These are phyloP conservation scores for Xiphophorus birchmanni DNA, from an alignment of 2,797 vertebrate species.

Conservation along the genomic window DNA sequence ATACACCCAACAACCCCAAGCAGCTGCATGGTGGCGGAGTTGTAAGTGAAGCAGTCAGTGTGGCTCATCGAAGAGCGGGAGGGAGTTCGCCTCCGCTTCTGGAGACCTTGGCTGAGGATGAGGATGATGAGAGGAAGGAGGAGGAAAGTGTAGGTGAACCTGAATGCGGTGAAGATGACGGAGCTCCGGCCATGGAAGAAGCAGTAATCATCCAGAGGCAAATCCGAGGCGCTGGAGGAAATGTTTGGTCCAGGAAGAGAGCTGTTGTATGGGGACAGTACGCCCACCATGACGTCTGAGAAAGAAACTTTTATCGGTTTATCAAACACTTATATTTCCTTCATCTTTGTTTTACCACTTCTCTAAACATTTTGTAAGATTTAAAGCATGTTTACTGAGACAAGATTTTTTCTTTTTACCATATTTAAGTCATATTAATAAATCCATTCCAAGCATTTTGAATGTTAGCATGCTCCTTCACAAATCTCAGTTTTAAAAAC, in stretches of 20 bases:
- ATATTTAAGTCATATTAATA: neutral
- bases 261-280: neutral
- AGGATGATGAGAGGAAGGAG: conserved; percentile 1
- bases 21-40: neutral
- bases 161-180: neutral
- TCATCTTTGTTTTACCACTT: neutral
- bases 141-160: neutral
- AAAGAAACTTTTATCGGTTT: neutral
- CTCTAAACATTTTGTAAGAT: neutral
- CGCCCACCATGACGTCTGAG: neutral
- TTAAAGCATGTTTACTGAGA: neutral
- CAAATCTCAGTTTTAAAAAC: neutral
- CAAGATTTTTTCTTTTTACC: too few relatives aligned
- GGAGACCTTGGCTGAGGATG: neutral
- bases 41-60: conserved; percentile 8
- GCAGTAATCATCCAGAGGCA: neutral
- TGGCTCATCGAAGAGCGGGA: neutral
- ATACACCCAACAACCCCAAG: neutral
- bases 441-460: neutral
- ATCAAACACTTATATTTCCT: neutral
- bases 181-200: neutral
- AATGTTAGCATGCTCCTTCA: neutral
- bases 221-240: neutral
- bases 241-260: neutral
- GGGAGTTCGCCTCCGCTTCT: neutral